Evolutionary conservation across 30 jellyfish, hydroid and myxozoan species (phyloP).

Genomic region (Hydra vulgaris): DNA sequence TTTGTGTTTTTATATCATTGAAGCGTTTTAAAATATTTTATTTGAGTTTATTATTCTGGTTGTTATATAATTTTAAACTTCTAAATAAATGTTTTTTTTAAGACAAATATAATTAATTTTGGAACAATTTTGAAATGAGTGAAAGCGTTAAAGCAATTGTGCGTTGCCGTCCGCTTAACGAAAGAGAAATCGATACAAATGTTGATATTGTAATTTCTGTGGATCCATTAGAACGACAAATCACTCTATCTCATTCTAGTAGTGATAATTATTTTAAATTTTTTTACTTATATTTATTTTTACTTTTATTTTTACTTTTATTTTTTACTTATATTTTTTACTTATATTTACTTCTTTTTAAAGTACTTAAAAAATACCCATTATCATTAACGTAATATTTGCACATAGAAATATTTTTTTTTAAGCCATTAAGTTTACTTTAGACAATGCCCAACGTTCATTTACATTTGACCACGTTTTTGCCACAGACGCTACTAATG

Average conservation of each 20-base stretch:
- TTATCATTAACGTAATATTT: too few species aligned
- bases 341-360: too few species aligned
- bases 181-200: slow-evolving; percentile 27
- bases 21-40: too few species aligned
- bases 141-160: slow-evolving; percentile 87
- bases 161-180: slow-evolving; percentile 92
- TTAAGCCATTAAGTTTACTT: background rate
- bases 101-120: background rate
- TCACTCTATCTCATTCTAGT: slow-evolving; percentile 72
- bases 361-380: too few species aligned
- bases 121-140: slow-evolving; percentile 35
- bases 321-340: too few species aligned
- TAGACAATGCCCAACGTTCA: slow-evolving; percentile 15
- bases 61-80: too few species aligned
- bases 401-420: background rate
- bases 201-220: slow-evolving; percentile 50
- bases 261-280: background rate
- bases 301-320: too few species aligned
- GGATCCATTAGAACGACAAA: slow-evolving; percentile 71
- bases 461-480: slow-evolving; percentile 83
- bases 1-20: too few species aligned
- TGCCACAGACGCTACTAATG: slow-evolving; percentile 85
- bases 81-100: background rate
- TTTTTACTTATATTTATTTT: too few species aligned
- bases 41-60: too few species aligned